Evolutionary conservation across 64 coral and sea anemone genomes (phyloP), one percentile per base, ranked within the genome.

Genomic region (Dendrophyllia cribrosa): DNA sequence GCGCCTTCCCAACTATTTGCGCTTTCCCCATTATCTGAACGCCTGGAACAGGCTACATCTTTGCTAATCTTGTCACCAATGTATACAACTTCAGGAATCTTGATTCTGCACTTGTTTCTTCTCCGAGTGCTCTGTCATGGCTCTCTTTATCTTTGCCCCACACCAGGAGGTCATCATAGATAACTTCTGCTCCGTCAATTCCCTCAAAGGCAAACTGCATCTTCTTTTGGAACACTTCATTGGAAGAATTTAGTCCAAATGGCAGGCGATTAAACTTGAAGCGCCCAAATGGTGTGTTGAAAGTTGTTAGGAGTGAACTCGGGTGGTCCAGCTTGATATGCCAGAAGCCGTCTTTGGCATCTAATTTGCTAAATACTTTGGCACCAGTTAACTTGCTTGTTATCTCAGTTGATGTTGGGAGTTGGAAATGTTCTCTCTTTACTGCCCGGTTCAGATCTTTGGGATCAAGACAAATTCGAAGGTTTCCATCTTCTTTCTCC

Each of bases 401-500:
- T 9, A 87, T 74, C 69, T 88, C 61, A 69, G 59, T 52, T 7
- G 69, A 48, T 56, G 91, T 93, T 66, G 84, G 72, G 3, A 87
- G 76, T 11, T 87, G 84, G n/a, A 56, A 61, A 11, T 82, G 55
- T 78, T 86, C 70, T 24, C 90, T 76, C 4, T 12, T 60, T 14
- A 76, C 75, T 21, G 25, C 26, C 21, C 67, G 13, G 55, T 92
- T 92, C 43, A 92, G 70, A 44, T 92, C 52, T 50, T 86, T 92
- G 17, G 90, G 90, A 19, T 92, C 81, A 26, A 92, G 58, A 47
- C 81, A 92, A 16, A 92, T 20, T 56, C 74, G 71, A 6, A 88
- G 44, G 22, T 24, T 45, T 59, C 75, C 85, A 63, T 88, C 43
- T 66, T 3, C 14, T 17, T 77, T 86, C 75, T 92, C n/a, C 47